Base-by-base conservation (phyloP, 2,888 invertebrate genomes). In the Chironomus tentans region DNA sequence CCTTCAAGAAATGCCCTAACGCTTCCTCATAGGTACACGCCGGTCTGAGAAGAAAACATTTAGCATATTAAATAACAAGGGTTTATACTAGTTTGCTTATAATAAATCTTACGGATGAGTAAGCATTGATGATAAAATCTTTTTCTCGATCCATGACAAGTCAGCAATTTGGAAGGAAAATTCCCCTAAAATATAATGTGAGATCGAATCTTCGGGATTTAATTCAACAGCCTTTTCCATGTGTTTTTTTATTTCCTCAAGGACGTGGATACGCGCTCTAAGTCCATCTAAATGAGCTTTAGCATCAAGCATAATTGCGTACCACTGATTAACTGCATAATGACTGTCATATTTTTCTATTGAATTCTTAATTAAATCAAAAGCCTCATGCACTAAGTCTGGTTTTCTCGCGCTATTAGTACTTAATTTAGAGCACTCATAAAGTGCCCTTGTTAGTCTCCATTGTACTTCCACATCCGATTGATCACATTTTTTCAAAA, bases 81-180 rank as follows among this genome's bases (percentile, higher is more conserved):
- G 3, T 28, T 28, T 4, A 28, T 5, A 28, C 10, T 1, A 38
- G 10, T 38, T 38, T 38, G 7, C 10, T 10, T 10, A 4, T 38
- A 28, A 28, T 28, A 38, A 38, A 38, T 38, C 38, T 38, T 38
- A 96, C n/a, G 94, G 92, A 3, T 90, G 86, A 0, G 89, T 90
- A 84, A 93, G 94, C 76, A 95, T 82, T 1, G 91, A 84, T 77
- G 90, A 87, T 0, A 93, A 93, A 76, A 94, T 87, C 83, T 91
- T 90, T 78, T 92, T 86, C 80, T 94, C 92, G 81, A 91, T 90
- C 92, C 94, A 94, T 0, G 93, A 89, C 83, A 97, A 85, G 79
- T 92, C 91, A 38, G 94, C 90, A 78, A 97, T 87, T 80, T 91
- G 88, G 81, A 87, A 95, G 81, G 93, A 94, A 92, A 93, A 94